Evolutionary conservation across 1,140 invertebrate genomes (phyloP), one percentile per base, ranked within the genome.

Genomic region (Maconellicoccus hirsutus): DNA sequence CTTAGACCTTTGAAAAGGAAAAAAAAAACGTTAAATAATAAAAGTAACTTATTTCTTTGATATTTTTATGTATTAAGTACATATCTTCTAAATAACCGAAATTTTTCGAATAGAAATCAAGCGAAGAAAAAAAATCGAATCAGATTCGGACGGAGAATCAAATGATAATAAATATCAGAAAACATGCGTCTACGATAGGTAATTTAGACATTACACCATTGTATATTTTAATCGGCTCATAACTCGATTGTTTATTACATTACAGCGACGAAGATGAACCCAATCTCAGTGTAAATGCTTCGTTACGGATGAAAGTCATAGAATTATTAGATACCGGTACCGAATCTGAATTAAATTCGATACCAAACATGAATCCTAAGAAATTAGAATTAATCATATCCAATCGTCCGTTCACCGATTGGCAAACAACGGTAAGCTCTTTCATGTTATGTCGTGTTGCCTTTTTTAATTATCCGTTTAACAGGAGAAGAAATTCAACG

Each of bases 281-380:
- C 79, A 80, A 88, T 74, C 85, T 84, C 8, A 83, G 87, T 73
- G 84, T 86, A 72, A 79, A 91, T 73, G 84, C 84, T 0, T 82
- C 82, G 33, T 85, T 89, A 75, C 87, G 89, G 71, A 85, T 84
- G 74, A 84, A 85, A 77, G 89, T 91, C 27, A 86, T 90, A 73
- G 85, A 90, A 59, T 91, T 92, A 76, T 83, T 92, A 75, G 87
- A 88, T 78, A 87, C 78, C 59, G 88, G 86, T 38, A 81, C 82
- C 23, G 73, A 83, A 59, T 81, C 80, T 21, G 90, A 92, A 77
- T 76, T 92, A 10, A 81, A 85, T 26, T 77, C 86, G 14, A 84
- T 92, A 72, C 83, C 84, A 70, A 83, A 85, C 0, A 88, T 88
- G 76, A 88, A 88, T 0, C 83, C 86, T 75, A 92, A 90, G 76